These are phyloP conservation scores for Capra hircus DNA, from an alignment of 2,113 vertebrate genomes.

Conservation along the genomic window DNA sequence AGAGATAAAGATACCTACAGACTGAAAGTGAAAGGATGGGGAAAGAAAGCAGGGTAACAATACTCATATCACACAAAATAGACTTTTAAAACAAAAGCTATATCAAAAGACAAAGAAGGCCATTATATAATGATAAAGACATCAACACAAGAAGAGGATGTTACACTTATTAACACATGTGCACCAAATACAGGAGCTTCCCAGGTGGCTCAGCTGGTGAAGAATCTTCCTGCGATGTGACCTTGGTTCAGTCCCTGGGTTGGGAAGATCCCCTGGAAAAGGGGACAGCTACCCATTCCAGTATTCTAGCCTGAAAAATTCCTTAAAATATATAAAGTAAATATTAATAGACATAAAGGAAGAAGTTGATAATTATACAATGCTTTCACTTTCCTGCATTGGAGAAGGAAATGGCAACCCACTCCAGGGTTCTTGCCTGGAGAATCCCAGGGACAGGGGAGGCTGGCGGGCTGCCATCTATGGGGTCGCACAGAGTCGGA, in stretches of 20 bases:
- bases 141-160: not conserved
- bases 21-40: not conserved
- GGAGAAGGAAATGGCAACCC: too few relatives aligned
- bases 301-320: not conserved
- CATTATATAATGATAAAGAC: not conserved
- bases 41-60: not conserved
- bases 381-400: not conserved
- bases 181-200: not conserved
- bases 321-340: not conserved
- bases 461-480: too few relatives aligned
- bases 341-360: not conserved
- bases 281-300: not conserved
- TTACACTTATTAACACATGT: not conserved
- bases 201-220: not conserved
- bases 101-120: not conserved
- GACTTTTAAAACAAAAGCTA: not conserved
- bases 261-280: not conserved
- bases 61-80: not conserved
- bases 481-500: accelerated
- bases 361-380: not conserved
- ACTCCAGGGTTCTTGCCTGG: too few relatives aligned
- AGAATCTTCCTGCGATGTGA: not conserved
- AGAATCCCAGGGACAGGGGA: too few relatives aligned
- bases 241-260: not conserved
- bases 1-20: not conserved